Evolutionary conservation across 2,113 vertebrate species (phyloP), one percentile per base, ranked within the genome.

Genomic region (Ceyx melanurus): DNA sequence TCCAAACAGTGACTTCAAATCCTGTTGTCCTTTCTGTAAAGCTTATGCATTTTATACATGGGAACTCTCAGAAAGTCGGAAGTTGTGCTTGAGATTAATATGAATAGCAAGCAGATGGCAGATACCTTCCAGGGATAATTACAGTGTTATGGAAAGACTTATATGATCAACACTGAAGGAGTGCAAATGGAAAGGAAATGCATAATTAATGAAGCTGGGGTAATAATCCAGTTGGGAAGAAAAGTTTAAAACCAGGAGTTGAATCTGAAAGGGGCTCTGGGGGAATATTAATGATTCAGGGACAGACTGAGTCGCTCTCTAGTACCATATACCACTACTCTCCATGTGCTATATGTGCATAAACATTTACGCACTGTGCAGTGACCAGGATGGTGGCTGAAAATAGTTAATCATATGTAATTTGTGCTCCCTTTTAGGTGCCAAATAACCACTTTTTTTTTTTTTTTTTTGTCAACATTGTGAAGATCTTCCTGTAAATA

Each of bases 61-160:
- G 51, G 67, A 65, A 11, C 25, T 13, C 51, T 40, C 51, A 60
- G 60, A 7, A 64, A 91, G 64, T 60, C n/a, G 13, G 56, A 67
- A 74, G 79, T 80, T 88, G 76, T 50, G 53, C 65, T 86, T 74
- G 75, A 86, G 85, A 79, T 89, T 4, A 74, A 62, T 53, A 33
- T 77, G 89, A 81, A 74, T 54, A 82, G 89, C 86, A 90, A 94
- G 77, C 95, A 95, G 94, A 95, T 96, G 90, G 94, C 83, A 76
- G 67, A 81, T 88, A 83, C 82, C 95, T 95, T 95, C 90, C 87
- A 95, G 93, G 94, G 82, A 78, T 90, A 94, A 95, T 96, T 92
- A 95, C 37, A 74, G 68, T 81, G 68, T n/a, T 91, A 76, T 77
- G 75, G 86, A 72, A 92, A 68, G 86, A 73, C 72, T 90, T 51